Percentiles rank a stretch among this genome's conserved stretches.
Conservation (phyloP, 2,888 invertebrate species). For the Stenolophus ochropezus region DNA sequence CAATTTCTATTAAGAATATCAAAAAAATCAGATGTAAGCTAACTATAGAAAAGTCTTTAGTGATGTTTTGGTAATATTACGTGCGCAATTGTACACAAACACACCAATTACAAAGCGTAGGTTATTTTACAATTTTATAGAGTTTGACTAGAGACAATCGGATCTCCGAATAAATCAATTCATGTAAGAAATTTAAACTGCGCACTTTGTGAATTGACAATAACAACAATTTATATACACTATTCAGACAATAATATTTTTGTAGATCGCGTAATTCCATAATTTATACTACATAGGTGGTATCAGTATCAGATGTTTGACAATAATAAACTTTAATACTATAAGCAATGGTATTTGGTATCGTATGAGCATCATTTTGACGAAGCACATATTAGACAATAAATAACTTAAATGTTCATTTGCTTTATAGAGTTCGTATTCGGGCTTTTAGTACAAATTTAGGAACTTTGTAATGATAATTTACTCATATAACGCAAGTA, state of each 20-base stretch:
- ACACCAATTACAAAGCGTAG: constrained; percentile 51
- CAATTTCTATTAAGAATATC: constrained; percentile 12
- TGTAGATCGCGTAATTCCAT: constrained; percentile 56
- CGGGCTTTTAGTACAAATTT: constrained; percentile 57
- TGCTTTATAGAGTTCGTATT: constrained; percentile 57
- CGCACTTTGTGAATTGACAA: constrained; percentile 61
- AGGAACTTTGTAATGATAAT: constrained; percentile 54
- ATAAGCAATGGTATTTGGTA: constrained; percentile 37
- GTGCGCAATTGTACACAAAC: constrained; percentile 43
- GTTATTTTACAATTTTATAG: constrained; percentile 59
- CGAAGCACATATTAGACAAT: constrained; percentile 57
- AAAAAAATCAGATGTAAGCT: not conserved
- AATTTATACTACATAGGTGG: constrained; percentile 23
- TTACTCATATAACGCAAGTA: constrained; percentile 33
- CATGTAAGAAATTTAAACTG: constrained; percentile 59
- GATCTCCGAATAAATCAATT: constrained; percentile 59
- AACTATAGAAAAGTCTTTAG: not conserved
- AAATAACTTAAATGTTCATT: constrained; percentile 47
- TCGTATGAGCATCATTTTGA: constrained; percentile 11
- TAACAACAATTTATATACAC: constrained; percentile 57
- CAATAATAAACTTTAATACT: constrained; percentile 53
- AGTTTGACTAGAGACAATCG: constrained; percentile 59
- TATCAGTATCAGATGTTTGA: constrained; percentile 39
- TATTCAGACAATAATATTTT: constrained; percentile 60
- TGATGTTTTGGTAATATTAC: constrained; percentile 35